A percentile compares a stretch with the other conserved stretches of the same genome.
Evolutionary conservation across 2,888 invertebrate genomes (phyloP).

Genomic region (Machimus rusticus): DNA sequence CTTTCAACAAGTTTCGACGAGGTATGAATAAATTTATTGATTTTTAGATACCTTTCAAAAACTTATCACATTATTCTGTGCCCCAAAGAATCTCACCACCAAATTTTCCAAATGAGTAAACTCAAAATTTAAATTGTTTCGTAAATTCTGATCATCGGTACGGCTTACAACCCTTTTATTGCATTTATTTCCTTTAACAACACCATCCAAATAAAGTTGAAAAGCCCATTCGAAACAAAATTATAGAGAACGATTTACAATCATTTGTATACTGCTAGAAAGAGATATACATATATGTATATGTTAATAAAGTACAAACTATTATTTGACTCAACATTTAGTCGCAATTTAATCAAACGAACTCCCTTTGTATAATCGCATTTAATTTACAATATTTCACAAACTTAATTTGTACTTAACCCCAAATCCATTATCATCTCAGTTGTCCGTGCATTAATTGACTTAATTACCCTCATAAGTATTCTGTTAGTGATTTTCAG

Average conservation of each 20-base stretch:
- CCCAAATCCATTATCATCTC: not conserved
- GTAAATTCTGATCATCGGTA: not conserved
- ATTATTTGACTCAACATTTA: no score
- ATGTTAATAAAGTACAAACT: no score
- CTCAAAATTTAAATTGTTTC: not conserved
- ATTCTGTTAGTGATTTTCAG: not conserved
- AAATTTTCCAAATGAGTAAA: not conserved
- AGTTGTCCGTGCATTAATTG: not conserved
- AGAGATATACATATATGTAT: no score
- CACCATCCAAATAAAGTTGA: no score
- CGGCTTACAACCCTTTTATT: not conserved
- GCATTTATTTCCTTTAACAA: no score
- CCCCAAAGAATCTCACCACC: not conserved
- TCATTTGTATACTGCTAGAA: no score
- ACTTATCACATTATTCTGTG: not conserved
- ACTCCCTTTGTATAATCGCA: not conserved
- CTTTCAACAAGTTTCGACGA: not conserved
- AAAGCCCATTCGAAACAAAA: no score
- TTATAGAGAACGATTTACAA: no score
- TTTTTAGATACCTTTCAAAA: not conserved
- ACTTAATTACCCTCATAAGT: not conserved
- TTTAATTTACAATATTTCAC: not conserved
- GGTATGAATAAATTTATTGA: not conserved
- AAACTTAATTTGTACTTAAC: not conserved
- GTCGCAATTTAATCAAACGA: no score